A percentile compares a stretch with the other conserved stretches of the same genome.
Evolutionary conservation across 2,888 invertebrate species (phyloP).

Genomic region (Agriopis marginaria): DNA sequence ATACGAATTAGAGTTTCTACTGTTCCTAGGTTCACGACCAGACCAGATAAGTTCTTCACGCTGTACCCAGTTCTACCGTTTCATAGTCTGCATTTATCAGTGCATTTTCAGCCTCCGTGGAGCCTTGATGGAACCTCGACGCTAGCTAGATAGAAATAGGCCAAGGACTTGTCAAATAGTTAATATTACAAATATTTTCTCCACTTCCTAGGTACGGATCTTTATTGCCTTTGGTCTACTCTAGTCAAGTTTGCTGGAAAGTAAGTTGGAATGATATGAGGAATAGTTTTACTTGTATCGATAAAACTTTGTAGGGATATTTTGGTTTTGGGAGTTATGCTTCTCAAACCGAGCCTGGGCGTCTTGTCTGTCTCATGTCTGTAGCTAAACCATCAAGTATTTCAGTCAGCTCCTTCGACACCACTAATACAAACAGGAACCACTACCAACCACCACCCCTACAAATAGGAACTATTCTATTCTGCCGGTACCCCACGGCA

Average conservation of each 20-base stretch:
- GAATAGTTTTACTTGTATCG: too few relatives aligned
- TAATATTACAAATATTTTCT: slow-evolving; percentile 14
- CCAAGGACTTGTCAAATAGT: slow-evolving; percentile 18
- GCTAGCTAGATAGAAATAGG: slow-evolving; percentile 14
- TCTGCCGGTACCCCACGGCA: background rate
- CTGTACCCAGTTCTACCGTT: background rate
- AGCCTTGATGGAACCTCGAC: slow-evolving; percentile 10
- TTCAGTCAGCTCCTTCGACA: too few relatives aligned
- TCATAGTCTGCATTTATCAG: slow-evolving; percentile 1
- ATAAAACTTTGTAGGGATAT: too few relatives aligned
- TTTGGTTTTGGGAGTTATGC: too few relatives aligned
- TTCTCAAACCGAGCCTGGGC: too few relatives aligned
- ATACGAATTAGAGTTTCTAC: background rate
- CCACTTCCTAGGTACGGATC: background rate
- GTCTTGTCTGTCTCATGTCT: background rate
- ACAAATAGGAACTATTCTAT: background rate
- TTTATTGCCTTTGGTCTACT: background rate
- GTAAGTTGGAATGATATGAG: background rate
- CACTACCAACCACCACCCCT: too few relatives aligned
- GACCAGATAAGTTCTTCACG: too few relatives aligned
- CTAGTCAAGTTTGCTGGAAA: background rate
- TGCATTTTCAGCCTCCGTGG: slow-evolving; percentile 13
- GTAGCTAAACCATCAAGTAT: too few relatives aligned
- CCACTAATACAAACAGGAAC: background rate
- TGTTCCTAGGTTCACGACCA: too few relatives aligned